phyloP scores from a whole-genome alignment of 2,797 vertebrate species.

The Hypotaenidia philippensis region DNA sequence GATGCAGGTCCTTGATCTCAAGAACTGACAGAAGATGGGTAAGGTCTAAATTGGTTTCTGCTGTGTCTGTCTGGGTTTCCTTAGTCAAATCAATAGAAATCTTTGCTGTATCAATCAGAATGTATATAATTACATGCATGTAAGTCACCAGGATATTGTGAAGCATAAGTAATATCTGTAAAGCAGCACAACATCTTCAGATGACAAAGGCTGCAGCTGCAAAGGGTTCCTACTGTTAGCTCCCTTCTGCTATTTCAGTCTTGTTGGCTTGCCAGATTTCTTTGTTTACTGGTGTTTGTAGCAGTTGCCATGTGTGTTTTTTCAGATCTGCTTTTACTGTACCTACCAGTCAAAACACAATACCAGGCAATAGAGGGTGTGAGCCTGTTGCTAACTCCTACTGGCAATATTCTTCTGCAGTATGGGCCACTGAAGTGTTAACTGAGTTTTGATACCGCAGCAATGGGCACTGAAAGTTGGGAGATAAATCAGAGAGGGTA shows the following conservation, averaged over 20 bases:
- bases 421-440: neutral
- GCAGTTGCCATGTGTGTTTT: neutral
- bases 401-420: neutral
- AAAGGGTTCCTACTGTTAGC: neutral
- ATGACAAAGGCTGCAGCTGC: neutral
- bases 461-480: neutral
- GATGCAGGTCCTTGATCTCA: neutral
- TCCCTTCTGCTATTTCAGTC: neutral
- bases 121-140: neutral
- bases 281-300: constrained; percentile 36
- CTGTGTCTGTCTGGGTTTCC: neutral
- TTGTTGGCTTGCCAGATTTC: neutral
- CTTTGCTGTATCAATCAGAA: neutral
- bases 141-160: neutral
- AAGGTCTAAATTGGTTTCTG: neutral
- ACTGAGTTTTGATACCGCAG: neutral
- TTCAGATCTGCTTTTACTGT: neutral
- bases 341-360: neutral
- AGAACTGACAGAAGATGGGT: neutral
- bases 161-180: neutral
- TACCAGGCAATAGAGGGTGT: neutral
- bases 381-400: neutral
- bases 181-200: neutral
- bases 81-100: neutral
- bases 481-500: neutral